Percentiles rank a stretch among this genome's conserved stretches.
Evolutionary conservation across 1,140 invertebrate species (phyloP).

Genomic region (Drosophila malerkotliana): DNA sequence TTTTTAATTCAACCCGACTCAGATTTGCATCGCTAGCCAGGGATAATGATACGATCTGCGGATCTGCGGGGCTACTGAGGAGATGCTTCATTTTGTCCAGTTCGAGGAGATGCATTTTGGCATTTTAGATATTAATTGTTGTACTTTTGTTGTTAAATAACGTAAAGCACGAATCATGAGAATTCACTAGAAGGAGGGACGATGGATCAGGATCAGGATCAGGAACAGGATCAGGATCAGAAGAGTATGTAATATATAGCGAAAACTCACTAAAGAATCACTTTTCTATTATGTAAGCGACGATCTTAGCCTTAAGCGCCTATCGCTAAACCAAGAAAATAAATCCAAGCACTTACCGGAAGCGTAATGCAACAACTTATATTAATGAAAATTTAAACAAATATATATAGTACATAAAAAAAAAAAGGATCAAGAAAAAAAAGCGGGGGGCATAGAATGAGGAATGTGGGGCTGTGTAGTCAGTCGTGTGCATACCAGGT

Average conservation of each 20-base stretch:
- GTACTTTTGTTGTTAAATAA: constrained; percentile 47
- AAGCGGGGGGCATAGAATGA: neutral
- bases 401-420: constrained; percentile 36
- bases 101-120: constrained; percentile 1
- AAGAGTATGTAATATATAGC: constrained; percentile 58
- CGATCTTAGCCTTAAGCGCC: constrained; percentile 66
- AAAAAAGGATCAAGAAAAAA: constrained; percentile 2
- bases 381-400: constrained; percentile 11
- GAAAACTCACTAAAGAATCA: constrained; percentile 32
- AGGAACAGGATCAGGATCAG: neutral
- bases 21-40: constrained; percentile 12
- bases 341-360: constrained; percentile 9
- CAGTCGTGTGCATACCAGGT: neutral
- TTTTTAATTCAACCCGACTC: constrained; percentile 36
- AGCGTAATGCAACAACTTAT: constrained; percentile 22
- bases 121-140: constrained; percentile 35
- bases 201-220: constrained; percentile 8
- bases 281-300: constrained; percentile 43
- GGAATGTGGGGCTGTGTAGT: constrained; percentile 12
- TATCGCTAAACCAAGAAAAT: constrained; percentile 34
- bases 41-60: neutral
- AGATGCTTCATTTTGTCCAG: neutral
- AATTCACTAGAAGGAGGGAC: constrained; percentile 2
- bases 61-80: neutral
- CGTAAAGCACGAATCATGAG: constrained; percentile 5